Conservation (phyloP, 64 coral and sea anemone genomes). For the Actinia equina region DNA sequence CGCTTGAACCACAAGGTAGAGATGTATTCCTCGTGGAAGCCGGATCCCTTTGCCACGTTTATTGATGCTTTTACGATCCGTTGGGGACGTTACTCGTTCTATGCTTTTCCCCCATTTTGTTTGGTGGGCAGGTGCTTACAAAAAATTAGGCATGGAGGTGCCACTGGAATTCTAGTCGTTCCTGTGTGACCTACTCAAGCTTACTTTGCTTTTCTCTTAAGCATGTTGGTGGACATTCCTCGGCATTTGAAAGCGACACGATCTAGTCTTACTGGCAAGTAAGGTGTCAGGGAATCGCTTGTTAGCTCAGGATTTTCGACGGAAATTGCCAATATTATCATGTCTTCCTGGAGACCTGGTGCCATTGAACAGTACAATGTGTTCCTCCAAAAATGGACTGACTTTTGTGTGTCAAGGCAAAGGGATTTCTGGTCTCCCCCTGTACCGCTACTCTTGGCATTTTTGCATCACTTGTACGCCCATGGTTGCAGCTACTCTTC, state of each 20-base stretch:
- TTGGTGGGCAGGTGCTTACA: slow-evolving; percentile 26
- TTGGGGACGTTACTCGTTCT: slow-evolving; percentile 19
- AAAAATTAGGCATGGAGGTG: slow-evolving; percentile 19
- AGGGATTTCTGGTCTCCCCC: slow-evolving; percentile 2
- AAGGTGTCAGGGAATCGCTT: slow-evolving; percentile 23
- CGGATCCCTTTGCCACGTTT: not conserved
- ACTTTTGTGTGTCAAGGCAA: slow-evolving; percentile 44
- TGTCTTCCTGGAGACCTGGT: slow-evolving; percentile 20
- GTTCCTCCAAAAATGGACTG: slow-evolving; percentile 33
- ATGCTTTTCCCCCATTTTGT: slow-evolving; percentile 48
- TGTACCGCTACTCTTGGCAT: slow-evolving; percentile 26
- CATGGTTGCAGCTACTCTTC: slow-evolving; percentile 14
- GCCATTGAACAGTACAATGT: slow-evolving; percentile 39
- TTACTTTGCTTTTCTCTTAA: slow-evolving; percentile 37
- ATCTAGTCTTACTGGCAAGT: slow-evolving; percentile 22
- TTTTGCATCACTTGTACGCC: slow-evolving; percentile 20
- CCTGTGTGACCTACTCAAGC: slow-evolving; percentile 47
- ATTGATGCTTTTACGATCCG: slow-evolving; percentile 22
- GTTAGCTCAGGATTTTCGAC: slow-evolving; percentile 20
- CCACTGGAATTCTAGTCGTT: slow-evolving; percentile 30
- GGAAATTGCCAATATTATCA: slow-evolving; percentile 20
- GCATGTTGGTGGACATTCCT: slow-evolving; percentile 22
- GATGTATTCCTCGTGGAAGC: slow-evolving; percentile 7
- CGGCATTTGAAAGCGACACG: slow-evolving; percentile 2
- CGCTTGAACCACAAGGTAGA: slow-evolving; percentile 1